phyloP scores from a whole-genome alignment of 2,113 vertebrate species.

The Fulmarus glacialis region DNA sequence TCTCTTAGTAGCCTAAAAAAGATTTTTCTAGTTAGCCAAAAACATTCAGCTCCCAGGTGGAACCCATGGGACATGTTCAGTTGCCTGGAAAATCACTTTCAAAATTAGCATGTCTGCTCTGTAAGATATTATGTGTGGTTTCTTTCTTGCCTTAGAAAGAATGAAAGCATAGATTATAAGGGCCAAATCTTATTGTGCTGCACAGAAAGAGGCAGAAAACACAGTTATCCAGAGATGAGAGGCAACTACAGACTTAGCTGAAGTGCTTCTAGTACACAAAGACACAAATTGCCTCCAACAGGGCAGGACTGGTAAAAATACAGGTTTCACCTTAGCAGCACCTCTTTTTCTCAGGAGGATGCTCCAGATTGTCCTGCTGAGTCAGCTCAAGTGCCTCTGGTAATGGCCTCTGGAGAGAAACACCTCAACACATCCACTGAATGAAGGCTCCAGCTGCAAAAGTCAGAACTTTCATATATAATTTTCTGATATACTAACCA shows the following conservation, averaged over 20 bases:
- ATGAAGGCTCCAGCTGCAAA: neutral
- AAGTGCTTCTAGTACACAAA: neutral
- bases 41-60: neutral
- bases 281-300: neutral
- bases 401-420: neutral
- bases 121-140: neutral
- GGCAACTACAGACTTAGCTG: neutral
- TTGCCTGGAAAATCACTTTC: constrained; percentile 31
- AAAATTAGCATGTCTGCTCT: constrained; percentile 7
- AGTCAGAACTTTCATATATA: neutral
- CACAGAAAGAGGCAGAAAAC: neutral
- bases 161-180: neutral
- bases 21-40: neutral
- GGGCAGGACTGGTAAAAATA: neutral
- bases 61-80: neutral
- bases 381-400: neutral
- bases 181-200: neutral
- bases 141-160: neutral
- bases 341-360: neutral
- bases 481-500: neutral
- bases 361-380: neutral
- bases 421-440: neutral
- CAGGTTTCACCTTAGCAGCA: neutral
- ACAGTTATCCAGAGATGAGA: neutral
- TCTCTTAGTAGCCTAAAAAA: neutral